Base-by-base conservation (phyloP, 2,888 invertebrate species). In the Hetaerina titia region DNA sequence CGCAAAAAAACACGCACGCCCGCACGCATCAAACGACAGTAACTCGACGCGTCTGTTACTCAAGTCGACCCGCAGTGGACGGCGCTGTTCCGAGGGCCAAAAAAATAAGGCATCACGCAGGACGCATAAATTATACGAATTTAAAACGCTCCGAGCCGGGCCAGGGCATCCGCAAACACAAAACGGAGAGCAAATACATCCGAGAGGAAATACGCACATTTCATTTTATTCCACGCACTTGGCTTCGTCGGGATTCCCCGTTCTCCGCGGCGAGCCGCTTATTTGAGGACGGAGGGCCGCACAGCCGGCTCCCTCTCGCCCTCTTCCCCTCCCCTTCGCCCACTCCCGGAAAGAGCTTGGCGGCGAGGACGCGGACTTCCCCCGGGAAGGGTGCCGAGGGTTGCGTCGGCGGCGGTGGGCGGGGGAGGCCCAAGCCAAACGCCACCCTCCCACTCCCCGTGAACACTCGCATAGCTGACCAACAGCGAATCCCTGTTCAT, bases 71-170 rank as follows among this genome's bases (percentile, higher is more conserved):
- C 13, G 60, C 31, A 31, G 31, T 31, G 31, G 81, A 81, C 81
- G 81, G 31, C 31, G n/a, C 8, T 31, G 81, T 81, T 31, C 81
- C 19, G 81, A 31, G 13, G 69, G 19, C 2, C 1, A 69, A 69
- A 81, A 81, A 81, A 81, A 15, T 15, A 81, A 31, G 9, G 31
- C 81, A 81, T 31, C 81, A 31, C 81, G 22, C n/a, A 22, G n/a
- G 9, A n/a, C 69, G 81, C 81, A 81, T 81, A 81, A 81, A 81
- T 81, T 81, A 81, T 81, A 81, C 81, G 81, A 81, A 31, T 81
- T 81, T 31, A 31, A 81, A 81, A 81, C 15, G 81, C 69, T 81
- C 81, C 25, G 8, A 69, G 31, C 31, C 9, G 81, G 9, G 45
- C 45, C 45, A 31, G 4, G 81, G 81, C 13, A 69, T 8, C n/a